Conservation (phyloP, 2,888 invertebrate genomes). For the Neria commutata region DNA sequence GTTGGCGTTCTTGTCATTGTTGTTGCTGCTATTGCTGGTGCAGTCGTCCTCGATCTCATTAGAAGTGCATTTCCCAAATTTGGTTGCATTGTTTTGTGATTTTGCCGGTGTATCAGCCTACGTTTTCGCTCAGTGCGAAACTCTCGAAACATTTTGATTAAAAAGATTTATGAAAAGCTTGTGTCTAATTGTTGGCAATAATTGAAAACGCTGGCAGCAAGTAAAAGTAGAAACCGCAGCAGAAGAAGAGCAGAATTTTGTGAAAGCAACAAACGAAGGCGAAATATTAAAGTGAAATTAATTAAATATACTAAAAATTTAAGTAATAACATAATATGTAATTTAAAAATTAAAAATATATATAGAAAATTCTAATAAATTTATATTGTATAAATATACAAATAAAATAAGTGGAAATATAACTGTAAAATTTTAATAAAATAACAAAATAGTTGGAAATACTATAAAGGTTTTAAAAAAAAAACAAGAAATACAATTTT, state of each 20-base stretch:
- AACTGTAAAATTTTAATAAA: background rate
- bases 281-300: background rate
- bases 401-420: background rate
- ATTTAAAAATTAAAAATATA: background rate
- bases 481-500: background rate
- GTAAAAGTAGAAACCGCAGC: background rate
- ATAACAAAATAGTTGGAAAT: background rate
- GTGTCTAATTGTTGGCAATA: too few species aligned
- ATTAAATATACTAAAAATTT: background rate
- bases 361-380: background rate
- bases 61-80: background rate
- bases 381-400: background rate
- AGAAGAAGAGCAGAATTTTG: background rate
- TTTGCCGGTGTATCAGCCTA: too few species aligned
- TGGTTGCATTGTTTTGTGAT: too few species aligned
- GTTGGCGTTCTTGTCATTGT: background rate
- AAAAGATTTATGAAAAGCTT: too few species aligned
- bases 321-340: conserved; percentile 1
- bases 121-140: too few species aligned
- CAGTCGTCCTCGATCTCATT: too few species aligned
- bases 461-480: background rate
- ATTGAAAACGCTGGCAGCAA: background rate
- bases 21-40: background rate
- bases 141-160: too few species aligned
- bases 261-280: background rate